phyloP scores from a whole-genome alignment of 2,113 vertebrate species.

The Ursus arctos region DNA sequence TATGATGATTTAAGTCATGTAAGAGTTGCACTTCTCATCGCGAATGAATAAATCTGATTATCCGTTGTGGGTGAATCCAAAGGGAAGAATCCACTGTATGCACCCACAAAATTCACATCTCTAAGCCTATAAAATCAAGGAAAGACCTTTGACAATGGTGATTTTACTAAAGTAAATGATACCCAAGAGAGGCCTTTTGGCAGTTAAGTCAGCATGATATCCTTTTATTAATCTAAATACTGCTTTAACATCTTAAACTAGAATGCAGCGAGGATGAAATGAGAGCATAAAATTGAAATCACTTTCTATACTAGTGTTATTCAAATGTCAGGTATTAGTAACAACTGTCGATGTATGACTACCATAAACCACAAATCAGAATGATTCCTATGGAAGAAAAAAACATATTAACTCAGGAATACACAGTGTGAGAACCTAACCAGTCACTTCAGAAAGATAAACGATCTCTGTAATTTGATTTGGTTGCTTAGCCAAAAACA shows the following conservation, averaged over 20 bases:
- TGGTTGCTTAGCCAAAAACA: not conserved
- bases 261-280: not conserved
- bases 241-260: conserved; percentile 44
- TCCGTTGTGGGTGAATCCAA: not conserved
- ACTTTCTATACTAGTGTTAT: conserved; percentile 17
- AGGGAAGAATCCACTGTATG: not conserved
- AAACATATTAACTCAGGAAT: not conserved
- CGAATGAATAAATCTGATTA: not conserved
- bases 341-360: not conserved
- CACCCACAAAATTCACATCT: not conserved
- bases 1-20: conserved; percentile 7
- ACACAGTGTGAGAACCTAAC: not conserved
- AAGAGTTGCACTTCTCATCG: not conserved
- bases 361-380: conserved; percentile 19
- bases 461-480: not conserved
- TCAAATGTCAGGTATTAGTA: conserved; percentile 29
- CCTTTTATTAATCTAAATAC: not conserved
- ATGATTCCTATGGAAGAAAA: not conserved
- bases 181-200: not conserved
- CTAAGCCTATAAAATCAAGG: not conserved
- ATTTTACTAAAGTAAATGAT: not conserved
- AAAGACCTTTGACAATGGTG: not conserved
- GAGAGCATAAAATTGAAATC: conserved; percentile 13
- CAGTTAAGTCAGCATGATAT: not conserved
- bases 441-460: conserved; percentile 19